Conservation (phyloP, 2,113 vertebrate species). For the rabbit (Oryctolagus cuniculus) region mOryCun1.1 NC_091447.1:38118001-38118500, state of each 20-base stretch:
- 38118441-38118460: neutral
- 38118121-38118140: conserved; percentile 52
- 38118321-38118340: conserved; percentile 47
- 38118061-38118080: conserved; percentile 11
- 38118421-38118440: conserved; percentile 15
- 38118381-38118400: conserved; percentile 40
- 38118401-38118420: conserved; percentile 15
- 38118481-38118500: neutral
- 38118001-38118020: neutral
- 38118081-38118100: conserved; percentile 64
- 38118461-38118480: conserved; percentile 59
- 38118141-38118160: conserved; percentile 49
- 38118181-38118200: neutral
- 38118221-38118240: neutral
- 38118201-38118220: conserved; percentile 21
- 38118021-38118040: conserved; percentile 28
- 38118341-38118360: conserved; percentile 69
- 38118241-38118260: neutral
- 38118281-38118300: conserved; percentile 74
- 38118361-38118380: conserved; percentile 46
- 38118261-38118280: conserved; percentile 38
- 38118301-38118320: conserved; percentile 55
- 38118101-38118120: conserved; percentile 36
- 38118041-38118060: conserved; percentile 61
- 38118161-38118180: conserved; percentile 59